Percentiles rank a stretch among this genome's conserved stretches.
phyloP scores from a whole-genome alignment of 2,888 invertebrate genomes.

The Zhuqinia jingwanae region DNA sequence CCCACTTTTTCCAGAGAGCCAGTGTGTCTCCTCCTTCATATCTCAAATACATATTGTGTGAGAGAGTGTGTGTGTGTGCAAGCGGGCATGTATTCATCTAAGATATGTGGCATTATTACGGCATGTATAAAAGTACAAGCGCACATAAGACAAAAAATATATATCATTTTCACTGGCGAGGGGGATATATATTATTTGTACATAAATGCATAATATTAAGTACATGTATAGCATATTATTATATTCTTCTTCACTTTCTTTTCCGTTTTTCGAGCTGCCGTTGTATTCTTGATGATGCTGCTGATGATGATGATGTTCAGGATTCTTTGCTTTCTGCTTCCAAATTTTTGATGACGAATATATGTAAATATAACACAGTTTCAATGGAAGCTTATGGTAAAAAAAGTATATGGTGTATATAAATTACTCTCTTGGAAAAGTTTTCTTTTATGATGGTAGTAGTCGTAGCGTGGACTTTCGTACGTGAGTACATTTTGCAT shows the following conservation, averaged over 20 bases:
- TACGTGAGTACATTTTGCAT: too few relatives aligned
- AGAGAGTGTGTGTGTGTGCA: too few relatives aligned
- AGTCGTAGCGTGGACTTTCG: not conserved
- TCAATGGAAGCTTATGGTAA: conserved; percentile 31
- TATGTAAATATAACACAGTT: too few relatives aligned
- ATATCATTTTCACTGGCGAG: not conserved
- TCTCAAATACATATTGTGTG: too few relatives aligned
- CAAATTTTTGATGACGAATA: too few relatives aligned
- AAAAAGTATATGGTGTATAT: not conserved
- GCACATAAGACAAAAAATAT: not conserved
- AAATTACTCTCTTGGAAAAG: not conserved
- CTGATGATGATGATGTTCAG: conserved; percentile 25
- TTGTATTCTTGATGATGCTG: too few relatives aligned
- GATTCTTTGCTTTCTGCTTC: conserved; percentile 31
- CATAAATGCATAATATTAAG: too few relatives aligned
- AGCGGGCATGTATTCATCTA: not conserved
- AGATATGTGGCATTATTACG: not conserved
- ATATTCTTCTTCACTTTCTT: conserved; percentile 32
- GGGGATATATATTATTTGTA: too few relatives aligned
- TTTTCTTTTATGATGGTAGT: not conserved
- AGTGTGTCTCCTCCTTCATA: conserved; percentile 72
- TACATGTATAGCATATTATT: too few relatives aligned
- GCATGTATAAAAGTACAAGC: not conserved
- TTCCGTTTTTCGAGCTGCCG: too few relatives aligned
- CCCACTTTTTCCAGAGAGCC: conserved; percentile 66